A percentile compares a stretch with the other conserved stretches of the same genome.
Conservation (phyloP, 2,797 vertebrate species). For the Siniperca scherzeri region DNA sequence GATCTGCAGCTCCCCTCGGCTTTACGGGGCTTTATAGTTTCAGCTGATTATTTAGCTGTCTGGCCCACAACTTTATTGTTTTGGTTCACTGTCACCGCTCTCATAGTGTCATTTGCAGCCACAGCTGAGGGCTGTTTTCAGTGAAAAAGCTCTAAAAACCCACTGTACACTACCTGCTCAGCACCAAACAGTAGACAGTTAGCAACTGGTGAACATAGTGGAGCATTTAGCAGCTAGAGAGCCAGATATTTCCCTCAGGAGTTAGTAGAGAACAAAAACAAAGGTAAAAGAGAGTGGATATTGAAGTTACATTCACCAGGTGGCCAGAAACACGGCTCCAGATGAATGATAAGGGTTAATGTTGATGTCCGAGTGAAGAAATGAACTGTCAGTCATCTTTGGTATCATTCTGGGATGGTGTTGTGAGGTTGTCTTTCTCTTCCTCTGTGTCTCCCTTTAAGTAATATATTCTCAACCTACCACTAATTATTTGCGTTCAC, state of each 20-base stretch:
- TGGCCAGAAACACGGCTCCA: no score
- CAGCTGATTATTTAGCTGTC: not conserved
- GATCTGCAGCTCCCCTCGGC: not conserved
- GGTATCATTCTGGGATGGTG: not conserved
- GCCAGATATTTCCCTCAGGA: not conserved
- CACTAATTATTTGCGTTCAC: conserved; percentile 34
- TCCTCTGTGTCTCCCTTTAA: not conserved
- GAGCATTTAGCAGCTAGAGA: not conserved
- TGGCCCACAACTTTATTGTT: not conserved
- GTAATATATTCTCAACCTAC: conserved; percentile 11
- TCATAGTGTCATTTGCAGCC: not conserved
- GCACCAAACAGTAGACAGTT: not conserved
- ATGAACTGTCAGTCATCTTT: not conserved
- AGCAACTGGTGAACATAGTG: not conserved
- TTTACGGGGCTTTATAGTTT: not conserved
- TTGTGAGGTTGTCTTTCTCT: not conserved
- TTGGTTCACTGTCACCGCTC: not conserved
- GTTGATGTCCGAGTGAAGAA: not conserved
- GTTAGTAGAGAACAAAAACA: not conserved
- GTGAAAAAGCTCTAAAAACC: no score
- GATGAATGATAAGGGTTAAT: not conserved
- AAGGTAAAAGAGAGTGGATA: not conserved
- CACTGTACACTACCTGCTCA: no score
- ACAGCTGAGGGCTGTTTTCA: not conserved
- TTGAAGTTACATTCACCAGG: not conserved